Base-by-base conservation (phyloP, 2,888 invertebrate genomes). In the Polyommatus icarus region DNA sequence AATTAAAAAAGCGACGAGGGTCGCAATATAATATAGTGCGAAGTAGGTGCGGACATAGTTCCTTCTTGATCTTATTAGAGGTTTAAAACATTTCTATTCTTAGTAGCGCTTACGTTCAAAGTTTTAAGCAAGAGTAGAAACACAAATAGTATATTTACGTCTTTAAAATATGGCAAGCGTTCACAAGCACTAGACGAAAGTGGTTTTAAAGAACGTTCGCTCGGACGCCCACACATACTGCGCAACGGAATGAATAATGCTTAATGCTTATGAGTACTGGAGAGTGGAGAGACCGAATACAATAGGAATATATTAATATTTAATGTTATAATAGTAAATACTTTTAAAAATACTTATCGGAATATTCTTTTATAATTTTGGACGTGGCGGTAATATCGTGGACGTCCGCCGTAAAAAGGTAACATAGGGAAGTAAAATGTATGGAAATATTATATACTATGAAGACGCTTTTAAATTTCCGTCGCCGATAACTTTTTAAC, bases 171-270 rank as follows among this genome's bases (percentile, higher is more conserved):
- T 24, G 24, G 29, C 29, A 18, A 32, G 29, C 29, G 67, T 67
- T 67, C 29, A 29, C 29, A 32, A 67, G 67, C 18, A 67, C 67
- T 32, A 29, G 15, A 29, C 18, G 18, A 20, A 32, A 32, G 67
- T 67, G 29, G 67, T 32, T 32, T 32, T 29, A 29, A 67, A 32
- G 15, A 67, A 67, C 29, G 24, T 67, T 32, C 67, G 15, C 32
- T 29, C 29, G 15, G 15, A 67, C 67, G 15, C 67, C 67, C 67
- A 67, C 67, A 24, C 29, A 67, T 67, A 67, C 67, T 67, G 29
- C 67, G 29, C 67, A 67, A 6, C 67, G 67, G 15, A 67, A 67
- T 12, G 5, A 15, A 32, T 32, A n/a, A 20, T 18, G 6, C 59
- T 67, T 29, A n/a, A 20, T 18, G 6, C 59, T 67, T 29, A 67